Percentiles rank a stretch among this genome's conserved stretches.
Conservation (phyloP, 2,888 invertebrate species). For the Drosophila paranaensis region DNA sequence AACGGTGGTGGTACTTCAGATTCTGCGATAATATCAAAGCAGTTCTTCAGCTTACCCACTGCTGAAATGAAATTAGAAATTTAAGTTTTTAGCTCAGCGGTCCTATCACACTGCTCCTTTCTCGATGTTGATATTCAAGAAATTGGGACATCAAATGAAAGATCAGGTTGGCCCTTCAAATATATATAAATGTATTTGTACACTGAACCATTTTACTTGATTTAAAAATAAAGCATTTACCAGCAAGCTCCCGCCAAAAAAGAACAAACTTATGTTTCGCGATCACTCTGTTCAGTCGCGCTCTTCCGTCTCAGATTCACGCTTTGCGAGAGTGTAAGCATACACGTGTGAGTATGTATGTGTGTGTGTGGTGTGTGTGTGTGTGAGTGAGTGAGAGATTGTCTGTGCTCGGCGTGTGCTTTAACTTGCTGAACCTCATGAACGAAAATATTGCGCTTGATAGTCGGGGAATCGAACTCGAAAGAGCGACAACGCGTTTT, state of each 20-base stretch:
- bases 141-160: background rate
- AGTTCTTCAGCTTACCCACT: background rate
- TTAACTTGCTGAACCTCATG: background rate
- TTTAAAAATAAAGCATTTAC: background rate
- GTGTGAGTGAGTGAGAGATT: background rate
- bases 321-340: slow-evolving; percentile 12
- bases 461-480: slow-evolving; percentile 63
- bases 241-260: slow-evolving; percentile 6
- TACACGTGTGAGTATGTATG: background rate
- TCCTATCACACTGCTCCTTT: background rate
- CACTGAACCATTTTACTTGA: background rate
- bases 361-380: background rate
- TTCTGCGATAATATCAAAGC: background rate
- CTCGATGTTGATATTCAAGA: background rate
- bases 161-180: background rate
- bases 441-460: slow-evolving; percentile 7
- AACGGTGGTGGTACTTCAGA: background rate
- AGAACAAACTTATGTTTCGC: background rate
- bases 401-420: background rate
- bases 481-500: slow-evolving; percentile 61
- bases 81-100: background rate
- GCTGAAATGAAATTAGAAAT: background rate
- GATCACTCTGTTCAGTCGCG: background rate
- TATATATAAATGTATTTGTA: background rate
- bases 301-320: background rate